Percentiles rank a stretch among this genome's conserved stretches.
phyloP scores from a whole-genome alignment of 2,113 vertebrate species.

The Progne subis region DNA sequence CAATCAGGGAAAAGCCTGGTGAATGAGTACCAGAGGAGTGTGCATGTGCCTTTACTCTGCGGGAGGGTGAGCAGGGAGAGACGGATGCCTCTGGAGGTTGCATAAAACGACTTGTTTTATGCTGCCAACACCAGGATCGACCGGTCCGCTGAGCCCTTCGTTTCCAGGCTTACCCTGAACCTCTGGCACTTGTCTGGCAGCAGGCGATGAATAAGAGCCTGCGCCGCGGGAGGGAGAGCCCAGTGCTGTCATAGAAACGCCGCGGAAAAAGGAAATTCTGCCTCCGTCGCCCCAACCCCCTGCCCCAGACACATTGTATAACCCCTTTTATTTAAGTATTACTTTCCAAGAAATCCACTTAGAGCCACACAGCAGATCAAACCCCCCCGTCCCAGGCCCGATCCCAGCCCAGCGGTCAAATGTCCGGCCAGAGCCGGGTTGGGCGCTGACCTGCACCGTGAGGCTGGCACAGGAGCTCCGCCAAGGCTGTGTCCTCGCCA shows the following conservation, averaged over 20 bases:
- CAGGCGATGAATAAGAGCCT: background rate
- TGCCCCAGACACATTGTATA: slow-evolving; percentile 21
- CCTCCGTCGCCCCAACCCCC: background rate
- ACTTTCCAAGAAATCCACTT: slow-evolving; percentile 31
- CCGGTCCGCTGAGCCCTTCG: background rate
- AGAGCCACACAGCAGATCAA: background rate
- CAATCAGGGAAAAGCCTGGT: background rate
- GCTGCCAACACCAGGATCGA: background rate
- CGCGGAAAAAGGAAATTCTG: background rate
- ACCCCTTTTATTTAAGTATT: slow-evolving; percentile 28
- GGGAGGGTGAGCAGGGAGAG: background rate
- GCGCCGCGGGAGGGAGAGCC: background rate
- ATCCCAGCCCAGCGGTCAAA: background rate
- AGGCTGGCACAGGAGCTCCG: background rate
- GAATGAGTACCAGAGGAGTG: background rate
- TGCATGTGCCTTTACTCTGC: background rate
- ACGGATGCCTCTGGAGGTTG: background rate
- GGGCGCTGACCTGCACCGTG: background rate
- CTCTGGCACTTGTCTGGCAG: background rate
- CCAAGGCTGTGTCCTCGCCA: background rate
- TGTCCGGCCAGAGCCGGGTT: accelerated
- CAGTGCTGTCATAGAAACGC: slow-evolving; percentile 50
- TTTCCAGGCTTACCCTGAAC: background rate
- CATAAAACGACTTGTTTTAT: background rate
- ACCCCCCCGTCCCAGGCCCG: background rate